phyloP scores from a whole-genome alignment of 2,888 invertebrate species.

The Drosophila gaucha region DNA sequence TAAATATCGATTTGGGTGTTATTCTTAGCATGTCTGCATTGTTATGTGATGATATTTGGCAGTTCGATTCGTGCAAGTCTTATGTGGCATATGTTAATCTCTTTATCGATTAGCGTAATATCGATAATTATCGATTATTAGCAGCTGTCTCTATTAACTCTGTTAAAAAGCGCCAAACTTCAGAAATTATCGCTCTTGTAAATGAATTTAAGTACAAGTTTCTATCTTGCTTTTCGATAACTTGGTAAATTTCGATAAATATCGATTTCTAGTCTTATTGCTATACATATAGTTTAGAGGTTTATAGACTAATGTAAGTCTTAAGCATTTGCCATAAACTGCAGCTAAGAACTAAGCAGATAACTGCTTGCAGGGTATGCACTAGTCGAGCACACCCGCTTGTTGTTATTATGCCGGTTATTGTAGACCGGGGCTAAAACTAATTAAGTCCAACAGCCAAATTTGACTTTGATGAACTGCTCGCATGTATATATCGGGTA shows the following conservation, averaged over 20 bases:
- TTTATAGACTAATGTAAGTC: neutral
- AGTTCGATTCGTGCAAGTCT: too few relatives aligned
- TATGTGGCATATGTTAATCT: too few relatives aligned
- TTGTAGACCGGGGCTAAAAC: conserved; percentile 31
- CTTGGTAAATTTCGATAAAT: neutral
- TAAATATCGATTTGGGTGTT: neutral
- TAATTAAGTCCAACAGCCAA: conserved; percentile 44
- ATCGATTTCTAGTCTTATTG: neutral
- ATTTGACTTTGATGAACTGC: conserved; percentile 37
- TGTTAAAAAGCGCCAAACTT: neutral
- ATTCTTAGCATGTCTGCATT: too few relatives aligned
- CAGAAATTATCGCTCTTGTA: neutral
- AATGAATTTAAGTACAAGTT: neutral
- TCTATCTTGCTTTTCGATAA: neutral
- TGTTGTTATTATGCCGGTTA: conserved; percentile 6
- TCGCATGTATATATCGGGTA: conserved; percentile 1
- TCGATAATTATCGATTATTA: neutral
- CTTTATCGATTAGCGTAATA: too few relatives aligned
- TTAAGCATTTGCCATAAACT: neutral
- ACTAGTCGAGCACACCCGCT: neutral
- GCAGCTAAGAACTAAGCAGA: neutral
- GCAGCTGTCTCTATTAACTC: neutral
- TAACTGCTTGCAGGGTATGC: neutral
- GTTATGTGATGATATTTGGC: too few relatives aligned
- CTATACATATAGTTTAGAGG: neutral